Conservation (phyloP, 1,140 invertebrate species). For the Brachionus manjavacas region DNA sequence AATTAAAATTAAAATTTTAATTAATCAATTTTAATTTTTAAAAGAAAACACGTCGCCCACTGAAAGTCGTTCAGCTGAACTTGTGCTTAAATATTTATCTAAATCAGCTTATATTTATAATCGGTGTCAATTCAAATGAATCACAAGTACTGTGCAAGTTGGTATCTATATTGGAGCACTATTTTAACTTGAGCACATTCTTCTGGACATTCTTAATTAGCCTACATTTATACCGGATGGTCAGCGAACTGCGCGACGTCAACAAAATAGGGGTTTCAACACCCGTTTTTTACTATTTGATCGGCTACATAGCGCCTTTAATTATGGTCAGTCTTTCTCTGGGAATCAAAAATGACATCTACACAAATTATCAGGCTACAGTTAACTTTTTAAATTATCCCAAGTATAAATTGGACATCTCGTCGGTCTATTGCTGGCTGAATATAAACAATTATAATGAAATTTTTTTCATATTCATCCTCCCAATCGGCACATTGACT, state of each 20-base stretch:
- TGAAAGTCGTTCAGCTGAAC: conserved; percentile 88
- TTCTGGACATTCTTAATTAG: conserved; percentile 85
- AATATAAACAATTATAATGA: conserved; percentile 15
- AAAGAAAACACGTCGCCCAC: conserved; percentile 66
- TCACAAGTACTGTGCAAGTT: conserved; percentile 70
- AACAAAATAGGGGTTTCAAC: conserved; percentile 73
- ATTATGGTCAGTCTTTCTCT: conserved; percentile 5
- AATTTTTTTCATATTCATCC: neutral
- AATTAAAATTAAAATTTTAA: neutral
- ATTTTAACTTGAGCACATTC: conserved; percentile 80
- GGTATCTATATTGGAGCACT: conserved; percentile 83
- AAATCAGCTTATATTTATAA: conserved; percentile 74
- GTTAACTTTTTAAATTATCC: conserved; percentile 32
- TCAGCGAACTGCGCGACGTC: conserved; percentile 89
- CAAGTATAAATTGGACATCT: conserved; percentile 10
- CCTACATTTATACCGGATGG: conserved; percentile 83
- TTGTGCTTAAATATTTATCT: conserved; percentile 79
- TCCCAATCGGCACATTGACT: neutral
- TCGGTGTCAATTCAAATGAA: conserved; percentile 60
- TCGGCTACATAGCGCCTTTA: conserved; percentile 71
- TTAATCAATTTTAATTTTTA: conserved; percentile 50
- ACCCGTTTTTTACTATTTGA: conserved; percentile 87
- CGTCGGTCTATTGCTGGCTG: conserved; percentile 33
- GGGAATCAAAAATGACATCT: conserved; percentile 33
- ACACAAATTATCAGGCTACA: conserved; percentile 30